Base-by-base conservation (phyloP, 1,140 invertebrate species). In the Apis cerana region DNA sequence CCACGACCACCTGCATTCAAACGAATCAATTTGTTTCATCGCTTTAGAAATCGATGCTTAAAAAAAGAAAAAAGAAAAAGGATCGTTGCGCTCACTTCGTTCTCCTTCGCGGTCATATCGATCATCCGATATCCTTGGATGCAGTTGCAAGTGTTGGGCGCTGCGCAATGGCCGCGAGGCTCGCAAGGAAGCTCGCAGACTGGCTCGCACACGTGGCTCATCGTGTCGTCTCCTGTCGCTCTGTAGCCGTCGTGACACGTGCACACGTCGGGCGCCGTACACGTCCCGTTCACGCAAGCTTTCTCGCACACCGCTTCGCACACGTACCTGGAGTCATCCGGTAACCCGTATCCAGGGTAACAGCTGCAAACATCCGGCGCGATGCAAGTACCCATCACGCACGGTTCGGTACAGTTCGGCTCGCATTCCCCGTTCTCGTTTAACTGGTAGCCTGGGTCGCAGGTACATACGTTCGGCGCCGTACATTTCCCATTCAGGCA, bases 81-180 rank as follows among this genome's bases (percentile, higher is more conserved):
- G 15, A 17, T 17, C 17, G 1, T 33, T 3, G 0, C 15, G 59
- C 71, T 74, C 58, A 75, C 74, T 17, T 64, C 11, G n/a, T 33
- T 52, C 0, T 21, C 1, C 4, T 19, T 61, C 0, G 1, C 12
- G 27, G 7, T 23, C 15, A 21, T 17, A 2, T 61, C 64, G n/a
- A 82, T 61, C 15, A 8, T 15, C 1, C 65, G n/a, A 70, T 89
- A 92, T 33, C 91, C 91, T 0, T 71, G 12, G 23, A 91, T 64
- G 21, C 92, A 94, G 0, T 61, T 61, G 72, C 93, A 94, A 7
- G 11, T 43, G 33, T 43, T 43, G 33, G 33, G 33, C 33, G 33
- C 33, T 7, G 33, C 33, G 33, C 33, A 43, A 43, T 43, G 33
- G 33, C 33, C 33, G 5, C 5, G 0, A 5, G 33, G 33, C 33